A percentile compares a stretch with the other conserved stretches of the same genome.
phyloP scores from a whole-genome alignment of 2,888 invertebrate species.

The Tenthredo amoena region DNA sequence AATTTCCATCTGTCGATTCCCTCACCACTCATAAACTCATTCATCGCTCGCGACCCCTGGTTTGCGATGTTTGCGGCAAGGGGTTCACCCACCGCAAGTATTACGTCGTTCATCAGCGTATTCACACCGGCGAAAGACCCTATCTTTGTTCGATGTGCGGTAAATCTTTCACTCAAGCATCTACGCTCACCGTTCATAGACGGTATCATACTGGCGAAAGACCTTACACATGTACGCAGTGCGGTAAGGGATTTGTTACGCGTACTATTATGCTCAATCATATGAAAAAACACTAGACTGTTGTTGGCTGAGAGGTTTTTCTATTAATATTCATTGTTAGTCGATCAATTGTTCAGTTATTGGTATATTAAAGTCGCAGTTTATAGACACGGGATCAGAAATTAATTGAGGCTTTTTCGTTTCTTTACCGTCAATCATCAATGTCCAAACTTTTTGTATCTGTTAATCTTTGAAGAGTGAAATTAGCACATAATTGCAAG shows the following conservation, averaged over 20 bases:
- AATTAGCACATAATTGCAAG: background rate
- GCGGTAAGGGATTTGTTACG: conserved; percentile 77
- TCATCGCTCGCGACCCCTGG: conserved; percentile 74
- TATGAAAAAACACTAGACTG: conserved; percentile 75
- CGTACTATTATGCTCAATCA: conserved; percentile 77
- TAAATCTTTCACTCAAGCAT: conserved; percentile 76
- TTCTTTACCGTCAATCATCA: background rate
- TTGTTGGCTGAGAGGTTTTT: background rate
- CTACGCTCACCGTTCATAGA: conserved; percentile 75
- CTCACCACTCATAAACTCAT: conserved; percentile 73
- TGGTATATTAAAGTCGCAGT: background rate
- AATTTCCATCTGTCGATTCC: conserved; percentile 72
- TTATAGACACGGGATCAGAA: background rate
- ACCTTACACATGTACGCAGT: conserved; percentile 76
- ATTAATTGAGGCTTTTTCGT: background rate
- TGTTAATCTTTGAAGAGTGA: background rate
- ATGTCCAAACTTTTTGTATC: background rate
- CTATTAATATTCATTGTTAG: background rate
- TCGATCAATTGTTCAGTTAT: background rate
- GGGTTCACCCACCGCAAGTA: conserved; percentile 77
- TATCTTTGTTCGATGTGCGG: conserved; percentile 78
- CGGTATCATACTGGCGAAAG: conserved; percentile 76
- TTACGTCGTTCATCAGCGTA: conserved; percentile 76
- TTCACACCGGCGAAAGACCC: conserved; percentile 79
- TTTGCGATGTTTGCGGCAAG: conserved; percentile 77